These are phyloP conservation scores for Aethina tumida DNA, from an alignment of 1,140 invertebrate species.

Conservation along the genomic window DNA sequence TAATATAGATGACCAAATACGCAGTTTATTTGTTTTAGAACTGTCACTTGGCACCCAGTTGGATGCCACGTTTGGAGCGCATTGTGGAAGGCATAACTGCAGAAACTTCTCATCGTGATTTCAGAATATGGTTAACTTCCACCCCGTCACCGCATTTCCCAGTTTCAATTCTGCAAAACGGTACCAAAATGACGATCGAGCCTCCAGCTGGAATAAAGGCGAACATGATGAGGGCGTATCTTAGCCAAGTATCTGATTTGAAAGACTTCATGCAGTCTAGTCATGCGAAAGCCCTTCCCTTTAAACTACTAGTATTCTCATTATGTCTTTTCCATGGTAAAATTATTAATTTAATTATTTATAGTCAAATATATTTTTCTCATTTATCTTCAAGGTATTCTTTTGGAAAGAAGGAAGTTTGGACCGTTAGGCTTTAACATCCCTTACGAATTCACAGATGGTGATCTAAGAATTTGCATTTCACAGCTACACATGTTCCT, in stretches of 20 bases:
- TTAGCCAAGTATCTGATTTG: conserved; percentile 40
- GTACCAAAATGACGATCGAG: conserved; percentile 64
- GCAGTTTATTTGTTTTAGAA: conserved; percentile 42
- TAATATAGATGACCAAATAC: neutral
- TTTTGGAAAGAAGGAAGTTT: conserved; percentile 61
- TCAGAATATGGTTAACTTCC: conserved; percentile 65
- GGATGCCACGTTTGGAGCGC: conserved; percentile 54
- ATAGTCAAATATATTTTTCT: too few relatives aligned
- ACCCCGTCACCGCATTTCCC: conserved; percentile 56
- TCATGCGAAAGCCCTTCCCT: conserved; percentile 43
- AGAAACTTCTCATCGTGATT: conserved; percentile 45
- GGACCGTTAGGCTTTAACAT: conserved; percentile 67
- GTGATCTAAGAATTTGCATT: conserved; percentile 62
- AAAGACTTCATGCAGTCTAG: conserved; percentile 43
- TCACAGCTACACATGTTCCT: conserved; percentile 59
- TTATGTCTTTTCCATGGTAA: conserved; percentile 61
- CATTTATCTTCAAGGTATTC: conserved; percentile 29
- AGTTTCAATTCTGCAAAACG: conserved; percentile 58
- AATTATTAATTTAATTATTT: too few relatives aligned
- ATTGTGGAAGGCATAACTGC: conserved; percentile 44
- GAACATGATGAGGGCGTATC: conserved; percentile 55
- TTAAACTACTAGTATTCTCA: conserved; percentile 56
- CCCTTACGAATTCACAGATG: conserved; percentile 63
- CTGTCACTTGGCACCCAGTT: conserved; percentile 63
- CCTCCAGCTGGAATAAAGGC: conserved; percentile 56